These are phyloP conservation scores for Myopa testacea DNA, from an alignment of 2,888 invertebrate genomes.

Conservation along the genomic window DNA sequence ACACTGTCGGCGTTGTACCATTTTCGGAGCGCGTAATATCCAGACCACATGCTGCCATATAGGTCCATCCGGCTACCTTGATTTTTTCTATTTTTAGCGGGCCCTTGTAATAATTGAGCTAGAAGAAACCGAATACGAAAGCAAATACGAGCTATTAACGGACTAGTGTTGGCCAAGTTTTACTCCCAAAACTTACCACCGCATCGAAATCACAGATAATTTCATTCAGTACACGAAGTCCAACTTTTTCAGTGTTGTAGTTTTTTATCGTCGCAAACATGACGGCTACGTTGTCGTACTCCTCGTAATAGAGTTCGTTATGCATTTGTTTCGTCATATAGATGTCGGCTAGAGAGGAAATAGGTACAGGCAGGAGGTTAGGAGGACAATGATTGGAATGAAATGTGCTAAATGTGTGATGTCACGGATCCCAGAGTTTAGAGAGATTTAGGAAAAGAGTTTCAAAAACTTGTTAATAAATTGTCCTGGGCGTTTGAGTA, in stretches of 20 bases:
- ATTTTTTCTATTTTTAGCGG: constrained; percentile 90
- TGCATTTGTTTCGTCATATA: constrained; percentile 78
- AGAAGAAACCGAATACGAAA: constrained; percentile 20
- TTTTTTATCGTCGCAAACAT: constrained; percentile 96
- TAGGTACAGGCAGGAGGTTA: neutral
- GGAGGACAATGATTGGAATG: neutral
- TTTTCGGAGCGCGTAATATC: constrained; percentile 78
- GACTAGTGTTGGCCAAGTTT: neutral
- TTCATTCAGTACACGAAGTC: constrained; percentile 83
- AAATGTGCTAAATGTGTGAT: too few relatives aligned
- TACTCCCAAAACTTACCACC: constrained; percentile 69
- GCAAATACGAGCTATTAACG: neutral
- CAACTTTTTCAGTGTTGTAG: constrained; percentile 76
- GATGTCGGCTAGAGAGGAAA: constrained; percentile 74
- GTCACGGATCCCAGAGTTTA: too few relatives aligned
- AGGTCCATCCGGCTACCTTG: constrained; percentile 95
- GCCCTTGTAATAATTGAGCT: constrained; percentile 73
- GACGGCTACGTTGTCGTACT: constrained; percentile 89
- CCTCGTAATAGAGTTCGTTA: constrained; percentile 87
- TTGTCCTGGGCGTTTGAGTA: too few relatives aligned
- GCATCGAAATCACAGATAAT: constrained; percentile 95
- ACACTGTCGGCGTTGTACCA: constrained; percentile 63
- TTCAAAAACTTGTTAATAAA: too few relatives aligned
- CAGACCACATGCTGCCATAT: constrained; percentile 96
- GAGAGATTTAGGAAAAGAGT: too few relatives aligned